Evolutionary conservation across 2,888 invertebrate genomes (phyloP).

Genomic region (Isotomurus palustris): DNA sequence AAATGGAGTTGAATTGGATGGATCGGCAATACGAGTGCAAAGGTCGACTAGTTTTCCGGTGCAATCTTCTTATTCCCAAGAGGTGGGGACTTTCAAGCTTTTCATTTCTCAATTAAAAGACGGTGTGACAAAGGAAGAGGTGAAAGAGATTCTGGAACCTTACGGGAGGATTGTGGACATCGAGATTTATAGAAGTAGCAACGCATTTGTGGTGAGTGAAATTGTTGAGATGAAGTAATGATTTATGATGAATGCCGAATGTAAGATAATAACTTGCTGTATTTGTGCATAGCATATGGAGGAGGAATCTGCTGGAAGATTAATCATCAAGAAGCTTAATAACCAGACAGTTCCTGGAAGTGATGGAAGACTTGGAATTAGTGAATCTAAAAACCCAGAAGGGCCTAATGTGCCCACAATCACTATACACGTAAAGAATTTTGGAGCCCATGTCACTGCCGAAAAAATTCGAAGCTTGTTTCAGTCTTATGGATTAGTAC

Average conservation of each 20-base stretch:
- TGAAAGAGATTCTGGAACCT: slow-evolving; percentile 29
- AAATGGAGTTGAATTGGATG: slow-evolving; percentile 18
- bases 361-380: slow-evolving; percentile 6
- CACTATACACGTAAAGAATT: slow-evolving; percentile 95
- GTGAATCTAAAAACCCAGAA: slow-evolving; percentile 81
- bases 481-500: slow-evolving; percentile 89
- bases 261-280: not conserved
- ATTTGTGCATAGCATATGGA: slow-evolving; percentile 71
- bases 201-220: slow-evolving; percentile 44
- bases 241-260: not conserved
- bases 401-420: slow-evolving; percentile 84
- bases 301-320: slow-evolving; percentile 85
- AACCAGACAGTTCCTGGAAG: slow-evolving; percentile 53
- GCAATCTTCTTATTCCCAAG: slow-evolving; percentile 5
- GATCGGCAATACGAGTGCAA: slow-evolving; percentile 22
- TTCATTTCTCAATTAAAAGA: slow-evolving; percentile 27
- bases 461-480: slow-evolving; percentile 88
- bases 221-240: not conserved
- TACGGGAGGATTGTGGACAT: slow-evolving; percentile 41
- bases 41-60: slow-evolving; percentile 15
- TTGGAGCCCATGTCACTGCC: slow-evolving; percentile 79
- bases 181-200: slow-evolving; percentile 28
- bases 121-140: slow-evolving; percentile 27
- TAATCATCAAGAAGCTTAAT: slow-evolving; percentile 84
- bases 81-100: slow-evolving; percentile 40